Evolutionary conservation across 2,797 vertebrate species (phyloP), one percentile per base, ranked within the genome.

Genomic region (Rhinella marina): DNA sequence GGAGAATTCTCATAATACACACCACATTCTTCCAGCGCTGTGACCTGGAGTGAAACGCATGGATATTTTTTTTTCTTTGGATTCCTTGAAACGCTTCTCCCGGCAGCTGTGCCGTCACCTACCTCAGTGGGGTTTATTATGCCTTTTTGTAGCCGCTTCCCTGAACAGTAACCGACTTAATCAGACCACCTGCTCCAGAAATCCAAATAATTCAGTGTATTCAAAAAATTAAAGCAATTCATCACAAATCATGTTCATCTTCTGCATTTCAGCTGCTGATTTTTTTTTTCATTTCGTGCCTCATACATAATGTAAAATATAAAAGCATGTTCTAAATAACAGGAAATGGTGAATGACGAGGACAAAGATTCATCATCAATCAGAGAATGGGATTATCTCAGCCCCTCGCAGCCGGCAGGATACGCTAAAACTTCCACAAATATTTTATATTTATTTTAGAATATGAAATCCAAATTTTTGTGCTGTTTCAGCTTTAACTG

Each of bases 181-280:
- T 88, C 81, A 66, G 72, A 70, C 73, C 86, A 88, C 86, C 86
- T 88, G 86, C 86, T 88, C 68, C 72, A 68, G 29, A 72, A 64
- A 25, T 25, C 81, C 86, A 88, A 83, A 78, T 83, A 84, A 88
- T 83, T 83, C 62, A 25, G 19, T 12, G 81, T 50, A 84, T 83
- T 88, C 86, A 88, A 52, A 78, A 84, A 84, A 88, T 88, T 78
- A 88, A 78, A 70, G 86, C 81, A 66, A 87, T 87, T 87, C 86
- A 87, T 87, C 32, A 50, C 72, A 27, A 82, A 62, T 64, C 86
- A 50, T 17, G 27, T 77, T 82, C 70, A n/a, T 56, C 61, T 77
- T 77, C 19, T 64, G 50, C 72, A 66, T 61, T 41, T 78, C 73
- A 50, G 64, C 81, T 83, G 81, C 86, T 78, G 86, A 78, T n/a